Percentiles rank a stretch among this genome's conserved stretches.
Evolutionary conservation across 1,140 invertebrate genomes (phyloP).

Genomic region (Plectus sambesii): DNA sequence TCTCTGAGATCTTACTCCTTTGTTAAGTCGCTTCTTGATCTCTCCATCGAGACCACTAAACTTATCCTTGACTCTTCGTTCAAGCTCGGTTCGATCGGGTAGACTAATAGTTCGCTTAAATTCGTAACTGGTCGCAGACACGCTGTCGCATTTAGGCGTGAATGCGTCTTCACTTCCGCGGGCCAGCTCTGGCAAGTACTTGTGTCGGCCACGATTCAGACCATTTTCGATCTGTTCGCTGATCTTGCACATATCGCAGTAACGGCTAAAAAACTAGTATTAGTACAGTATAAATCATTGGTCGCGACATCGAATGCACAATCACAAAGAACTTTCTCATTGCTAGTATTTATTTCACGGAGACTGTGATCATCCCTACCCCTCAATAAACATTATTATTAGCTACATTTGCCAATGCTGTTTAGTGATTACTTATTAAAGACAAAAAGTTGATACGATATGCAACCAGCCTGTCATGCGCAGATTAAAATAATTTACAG

Average conservation of each 20-base stretch:
- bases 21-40: slow-evolving; percentile 42
- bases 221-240: slow-evolving; percentile 36
- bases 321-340: too few species aligned
- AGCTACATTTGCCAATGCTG: background rate
- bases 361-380: too few species aligned
- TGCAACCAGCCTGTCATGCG: too few species aligned
- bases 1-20: slow-evolving; percentile 29
- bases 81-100: slow-evolving; percentile 34
- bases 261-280: slow-evolving; percentile 29
- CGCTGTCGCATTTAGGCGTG: slow-evolving; percentile 34
- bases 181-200: slow-evolving; percentile 33
- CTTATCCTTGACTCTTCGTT: slow-evolving; percentile 38
- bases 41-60: slow-evolving; percentile 43
- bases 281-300: background rate
- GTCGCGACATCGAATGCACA: too few species aligned
- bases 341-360: too few species aligned
- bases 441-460: too few species aligned
- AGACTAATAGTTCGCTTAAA: slow-evolving; percentile 41
- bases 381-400: background rate
- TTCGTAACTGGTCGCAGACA: slow-evolving; percentile 35
- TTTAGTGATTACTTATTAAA: background rate
- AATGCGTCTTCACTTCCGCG: slow-evolving; percentile 34
- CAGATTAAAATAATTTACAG: background rate
- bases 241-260: slow-evolving; percentile 39
- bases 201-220: slow-evolving; percentile 32